Conservation (phyloP, 1,140 invertebrate genomes). For the Pararge aegeria region DNA sequence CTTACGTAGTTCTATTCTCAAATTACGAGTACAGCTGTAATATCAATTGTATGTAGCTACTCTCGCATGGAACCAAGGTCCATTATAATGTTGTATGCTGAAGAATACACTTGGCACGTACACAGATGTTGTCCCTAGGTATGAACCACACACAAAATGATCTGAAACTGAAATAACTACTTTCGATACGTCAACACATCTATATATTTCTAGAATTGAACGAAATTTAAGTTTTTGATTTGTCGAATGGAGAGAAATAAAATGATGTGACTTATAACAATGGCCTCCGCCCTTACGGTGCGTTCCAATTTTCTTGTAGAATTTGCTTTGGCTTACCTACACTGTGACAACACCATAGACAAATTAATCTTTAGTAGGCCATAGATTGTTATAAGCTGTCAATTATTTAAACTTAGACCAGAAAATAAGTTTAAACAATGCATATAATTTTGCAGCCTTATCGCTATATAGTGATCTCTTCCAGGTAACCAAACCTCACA, state of each 20-base stretch:
- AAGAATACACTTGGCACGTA: slow-evolving; percentile 31
- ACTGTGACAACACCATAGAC: not conserved
- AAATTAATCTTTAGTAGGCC: too few relatives aligned
- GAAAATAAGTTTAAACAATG: too few relatives aligned
- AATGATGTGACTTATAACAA: slow-evolving; percentile 40
- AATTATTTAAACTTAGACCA: too few relatives aligned
- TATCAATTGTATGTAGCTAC: slow-evolving; percentile 13
- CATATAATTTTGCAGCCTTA: too few relatives aligned
- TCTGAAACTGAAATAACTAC: slow-evolving; percentile 20
- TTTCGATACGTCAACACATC: slow-evolving; percentile 49
- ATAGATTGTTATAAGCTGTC: not conserved
- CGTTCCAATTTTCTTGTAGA: slow-evolving; percentile 29
- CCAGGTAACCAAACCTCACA: too few relatives aligned
- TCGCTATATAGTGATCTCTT: too few relatives aligned
- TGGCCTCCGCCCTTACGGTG: slow-evolving; percentile 43
- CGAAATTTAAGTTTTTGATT: slow-evolving; percentile 27
- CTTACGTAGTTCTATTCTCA: slow-evolving; percentile 15
- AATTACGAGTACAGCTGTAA: slow-evolving; percentile 8
- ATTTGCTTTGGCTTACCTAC: too few relatives aligned
- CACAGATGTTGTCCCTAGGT: slow-evolving; percentile 26
- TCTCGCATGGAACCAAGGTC: slow-evolving; percentile 38
- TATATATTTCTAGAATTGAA: slow-evolving; percentile 38
- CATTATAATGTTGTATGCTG: slow-evolving; percentile 25
- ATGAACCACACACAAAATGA: slow-evolving; percentile 26
- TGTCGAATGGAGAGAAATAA: slow-evolving; percentile 45